These are phyloP conservation scores for Bombus impatiens DNA, from an alignment of 1,140 invertebrate species.

Conservation along the genomic window DNA sequence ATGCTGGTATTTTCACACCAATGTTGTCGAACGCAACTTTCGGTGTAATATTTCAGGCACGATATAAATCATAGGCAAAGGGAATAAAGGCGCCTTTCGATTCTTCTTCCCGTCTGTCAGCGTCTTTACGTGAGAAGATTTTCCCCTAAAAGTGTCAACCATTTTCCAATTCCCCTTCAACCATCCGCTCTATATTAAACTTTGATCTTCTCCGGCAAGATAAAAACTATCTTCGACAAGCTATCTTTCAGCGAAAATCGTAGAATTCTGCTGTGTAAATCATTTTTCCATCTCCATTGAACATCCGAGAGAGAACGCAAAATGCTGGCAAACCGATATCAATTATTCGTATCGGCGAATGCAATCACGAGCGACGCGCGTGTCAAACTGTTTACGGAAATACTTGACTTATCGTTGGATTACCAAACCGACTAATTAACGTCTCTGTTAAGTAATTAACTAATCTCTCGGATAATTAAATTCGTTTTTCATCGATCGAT, in stretches of 20 bases:
- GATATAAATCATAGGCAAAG: not conserved
- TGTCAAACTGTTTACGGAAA: not conserved
- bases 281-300: not conserved
- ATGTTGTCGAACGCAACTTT: conserved; percentile 11
- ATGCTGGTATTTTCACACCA: not conserved
- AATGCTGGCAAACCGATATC: not conserved
- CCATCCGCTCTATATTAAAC: not conserved
- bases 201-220: not conserved
- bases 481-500: not conserved
- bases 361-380: not conserved
- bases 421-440: not conserved
- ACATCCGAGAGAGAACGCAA: not conserved
- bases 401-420: not conserved
- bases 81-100: not conserved
- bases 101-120: not conserved
- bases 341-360: conserved; percentile 35
- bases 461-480: not conserved
- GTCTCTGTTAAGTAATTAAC: too few species aligned
- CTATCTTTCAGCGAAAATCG: too few species aligned
- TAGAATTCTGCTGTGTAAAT: not conserved
- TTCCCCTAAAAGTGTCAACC: not conserved
- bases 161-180: not conserved
- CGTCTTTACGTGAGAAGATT: not conserved
- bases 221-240: not conserved
- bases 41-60: not conserved